Conservation (phyloP, 2,797 vertebrate genomes). For the Xyrichtys novacula region DNA sequence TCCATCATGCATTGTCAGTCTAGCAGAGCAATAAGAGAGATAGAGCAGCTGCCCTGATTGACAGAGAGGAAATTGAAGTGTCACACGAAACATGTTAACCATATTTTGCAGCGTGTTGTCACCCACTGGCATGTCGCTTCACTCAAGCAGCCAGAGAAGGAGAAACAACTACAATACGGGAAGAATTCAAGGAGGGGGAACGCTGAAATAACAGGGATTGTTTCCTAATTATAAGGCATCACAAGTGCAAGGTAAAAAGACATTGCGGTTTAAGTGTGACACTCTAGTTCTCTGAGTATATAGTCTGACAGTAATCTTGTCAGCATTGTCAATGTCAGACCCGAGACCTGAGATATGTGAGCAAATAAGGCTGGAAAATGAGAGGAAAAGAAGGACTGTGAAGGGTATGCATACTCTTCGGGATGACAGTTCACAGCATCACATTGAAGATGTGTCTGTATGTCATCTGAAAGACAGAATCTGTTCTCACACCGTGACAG, state of each 20-base stretch:
- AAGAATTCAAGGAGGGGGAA: constrained; percentile 15
- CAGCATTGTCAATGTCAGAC: constrained; percentile 59
- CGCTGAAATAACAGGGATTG: constrained; percentile 38
- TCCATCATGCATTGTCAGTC: constrained; percentile 67
- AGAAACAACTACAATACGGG: constrained; percentile 41
- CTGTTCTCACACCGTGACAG: constrained; percentile 56
- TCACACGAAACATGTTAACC: constrained; percentile 79
- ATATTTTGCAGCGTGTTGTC: constrained; percentile 66
- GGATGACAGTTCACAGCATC: constrained; percentile 53
- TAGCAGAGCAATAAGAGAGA: constrained; percentile 49
- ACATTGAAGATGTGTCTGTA: constrained; percentile 51
- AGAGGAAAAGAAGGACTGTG: constrained; percentile 23
- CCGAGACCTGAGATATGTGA: constrained; percentile 39
- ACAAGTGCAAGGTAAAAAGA: constrained; percentile 36
- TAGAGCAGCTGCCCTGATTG: constrained; percentile 69
- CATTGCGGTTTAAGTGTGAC: constrained; percentile 12
- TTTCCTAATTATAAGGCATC: constrained; percentile 44
- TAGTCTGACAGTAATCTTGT: constrained; percentile 57
- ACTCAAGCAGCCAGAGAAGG: constrained; percentile 41
- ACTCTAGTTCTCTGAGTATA: constrained; percentile 19
- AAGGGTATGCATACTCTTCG: constrained; percentile 49
- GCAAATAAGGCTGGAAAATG: constrained; percentile 61
- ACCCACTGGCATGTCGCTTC: constrained; percentile 43
- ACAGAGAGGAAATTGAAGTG: constrained; percentile 81
- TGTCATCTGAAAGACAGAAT: constrained; percentile 69